These are phyloP conservation scores for Drosophila arizonae DNA, from an alignment of 1,140 invertebrate genomes.

Conservation along the genomic window DNA sequence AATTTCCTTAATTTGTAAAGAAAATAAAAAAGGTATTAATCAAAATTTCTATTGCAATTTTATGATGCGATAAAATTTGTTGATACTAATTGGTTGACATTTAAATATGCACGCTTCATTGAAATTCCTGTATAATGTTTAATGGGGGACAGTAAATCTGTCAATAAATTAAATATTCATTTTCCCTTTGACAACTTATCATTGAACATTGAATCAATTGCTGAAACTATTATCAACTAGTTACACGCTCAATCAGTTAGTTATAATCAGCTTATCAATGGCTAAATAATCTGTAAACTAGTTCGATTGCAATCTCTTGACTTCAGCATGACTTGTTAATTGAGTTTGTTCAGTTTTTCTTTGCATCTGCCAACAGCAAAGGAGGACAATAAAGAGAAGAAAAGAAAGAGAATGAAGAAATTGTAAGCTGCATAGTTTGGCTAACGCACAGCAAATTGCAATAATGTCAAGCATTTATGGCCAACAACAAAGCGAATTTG, in stretches of 20 bases:
- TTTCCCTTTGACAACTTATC: not conserved
- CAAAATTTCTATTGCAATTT: too few relatives aligned
- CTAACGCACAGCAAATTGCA: constrained; percentile 37
- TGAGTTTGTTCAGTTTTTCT: constrained; percentile 1
- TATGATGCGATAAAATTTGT: too few relatives aligned
- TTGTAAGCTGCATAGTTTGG: constrained; percentile 26
- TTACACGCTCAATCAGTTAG: not conserved
- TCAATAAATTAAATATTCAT: not conserved
- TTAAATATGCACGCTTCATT: too few relatives aligned
- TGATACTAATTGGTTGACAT: too few relatives aligned
- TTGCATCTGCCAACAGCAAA: too few relatives aligned
- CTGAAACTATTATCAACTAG: not conserved
- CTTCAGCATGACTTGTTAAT: constrained; percentile 1
- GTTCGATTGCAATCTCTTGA: not conserved
- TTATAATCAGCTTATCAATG: not conserved
- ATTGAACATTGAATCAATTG: not conserved
- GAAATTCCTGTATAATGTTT: too few relatives aligned
- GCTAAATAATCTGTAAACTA: not conserved
- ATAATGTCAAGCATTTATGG: constrained; percentile 43
- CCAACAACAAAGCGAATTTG: constrained; percentile 22
- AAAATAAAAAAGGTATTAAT: too few relatives aligned
- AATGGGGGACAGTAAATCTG: not conserved
- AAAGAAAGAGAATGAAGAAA: not conserved
- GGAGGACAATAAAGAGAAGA: too few relatives aligned
- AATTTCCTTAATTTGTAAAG: too few relatives aligned